A percentile compares a stretch with the other conserved stretches of the same genome.
These are phyloP conservation scores for Lanistes nyassanus DNA, from an alignment of 1,140 invertebrate genomes.

Conservation along the genomic window DNA sequence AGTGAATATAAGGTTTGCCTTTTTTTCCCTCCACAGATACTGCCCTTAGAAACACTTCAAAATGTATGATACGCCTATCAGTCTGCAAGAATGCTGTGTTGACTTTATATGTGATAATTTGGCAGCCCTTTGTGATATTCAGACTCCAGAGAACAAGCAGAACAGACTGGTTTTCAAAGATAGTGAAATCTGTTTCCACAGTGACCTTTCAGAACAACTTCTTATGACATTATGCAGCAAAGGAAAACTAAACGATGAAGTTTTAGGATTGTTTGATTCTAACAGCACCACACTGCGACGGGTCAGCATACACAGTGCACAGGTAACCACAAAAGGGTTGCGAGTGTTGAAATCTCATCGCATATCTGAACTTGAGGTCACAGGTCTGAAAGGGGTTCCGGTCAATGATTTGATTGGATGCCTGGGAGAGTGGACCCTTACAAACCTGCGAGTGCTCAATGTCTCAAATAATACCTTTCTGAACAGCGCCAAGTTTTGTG, in stretches of 20 bases:
- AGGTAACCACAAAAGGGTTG: conserved; percentile 74
- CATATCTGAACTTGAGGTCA: conserved; percentile 72
- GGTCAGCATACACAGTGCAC: conserved; percentile 66
- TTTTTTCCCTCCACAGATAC: background rate
- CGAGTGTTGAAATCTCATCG: conserved; percentile 77
- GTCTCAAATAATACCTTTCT: conserved; percentile 76
- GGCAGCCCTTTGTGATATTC: conserved; percentile 70
- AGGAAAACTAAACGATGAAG: conserved; percentile 74
- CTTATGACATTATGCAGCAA: conserved; percentile 75
- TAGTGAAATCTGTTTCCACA: conserved; percentile 75
- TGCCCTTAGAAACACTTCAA: conserved; percentile 3
- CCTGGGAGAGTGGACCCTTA: conserved; percentile 78
- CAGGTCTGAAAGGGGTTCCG: conserved; percentile 72
- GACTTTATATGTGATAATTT: conserved; percentile 79
- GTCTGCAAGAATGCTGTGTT: conserved; percentile 76
- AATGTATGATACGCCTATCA: conserved; percentile 61
- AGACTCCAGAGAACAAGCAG: conserved; percentile 50
- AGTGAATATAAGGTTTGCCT: background rate
- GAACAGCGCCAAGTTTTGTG: conserved; percentile 69
- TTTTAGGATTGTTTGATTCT: conserved; percentile 76
- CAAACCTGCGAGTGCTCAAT: conserved; percentile 76
- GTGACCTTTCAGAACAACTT: conserved; percentile 76
- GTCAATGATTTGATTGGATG: conserved; percentile 78
- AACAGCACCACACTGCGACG: conserved; percentile 74
- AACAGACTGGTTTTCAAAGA: conserved; percentile 72